Percentiles rank a stretch among this genome's conserved stretches.
These are phyloP conservation scores for Bostrychus sinensis DNA, from an alignment of 2,113 vertebrate genomes.

Conservation along the genomic window DNA sequence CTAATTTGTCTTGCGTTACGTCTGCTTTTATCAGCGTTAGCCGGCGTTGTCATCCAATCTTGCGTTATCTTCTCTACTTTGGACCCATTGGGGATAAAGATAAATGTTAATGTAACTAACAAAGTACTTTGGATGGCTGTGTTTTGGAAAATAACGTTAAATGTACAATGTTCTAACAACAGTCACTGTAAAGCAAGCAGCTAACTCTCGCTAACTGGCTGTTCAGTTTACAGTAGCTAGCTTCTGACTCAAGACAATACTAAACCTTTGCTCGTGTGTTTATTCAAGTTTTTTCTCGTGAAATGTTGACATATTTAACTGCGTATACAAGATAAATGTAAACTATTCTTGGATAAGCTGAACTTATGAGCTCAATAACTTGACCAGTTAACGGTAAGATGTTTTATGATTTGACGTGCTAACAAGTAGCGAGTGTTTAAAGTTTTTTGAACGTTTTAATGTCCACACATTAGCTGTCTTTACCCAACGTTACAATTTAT, in stretches of 20 bases:
- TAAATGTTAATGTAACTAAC: background rate
- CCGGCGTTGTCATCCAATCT: constrained; percentile 21
- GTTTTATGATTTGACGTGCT: no score
- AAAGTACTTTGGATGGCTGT: background rate
- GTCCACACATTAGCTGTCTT: no score
- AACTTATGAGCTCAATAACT: no score
- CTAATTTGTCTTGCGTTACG: background rate
- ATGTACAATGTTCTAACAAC: background rate
- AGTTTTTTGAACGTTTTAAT: background rate
- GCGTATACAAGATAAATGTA: background rate
- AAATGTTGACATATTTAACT: background rate
- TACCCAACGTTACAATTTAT: no score
- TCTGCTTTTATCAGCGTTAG: constrained; percentile 6
- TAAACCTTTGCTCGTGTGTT: background rate
- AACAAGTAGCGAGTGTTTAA: background rate
- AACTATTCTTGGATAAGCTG: no score
- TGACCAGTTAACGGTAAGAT: no score
- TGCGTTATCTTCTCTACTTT: constrained; percentile 38
- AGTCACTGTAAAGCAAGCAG: background rate
- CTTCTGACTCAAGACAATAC: constrained; percentile 19
- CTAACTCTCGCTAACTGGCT: constrained; percentile 46
- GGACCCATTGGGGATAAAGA: background rate
- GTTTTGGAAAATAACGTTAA: background rate
- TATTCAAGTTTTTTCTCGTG: background rate
- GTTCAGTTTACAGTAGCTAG: constrained; percentile 25